phyloP scores from a whole-genome alignment of 2,888 invertebrate genomes.

The Amphipyra berbera region DNA sequence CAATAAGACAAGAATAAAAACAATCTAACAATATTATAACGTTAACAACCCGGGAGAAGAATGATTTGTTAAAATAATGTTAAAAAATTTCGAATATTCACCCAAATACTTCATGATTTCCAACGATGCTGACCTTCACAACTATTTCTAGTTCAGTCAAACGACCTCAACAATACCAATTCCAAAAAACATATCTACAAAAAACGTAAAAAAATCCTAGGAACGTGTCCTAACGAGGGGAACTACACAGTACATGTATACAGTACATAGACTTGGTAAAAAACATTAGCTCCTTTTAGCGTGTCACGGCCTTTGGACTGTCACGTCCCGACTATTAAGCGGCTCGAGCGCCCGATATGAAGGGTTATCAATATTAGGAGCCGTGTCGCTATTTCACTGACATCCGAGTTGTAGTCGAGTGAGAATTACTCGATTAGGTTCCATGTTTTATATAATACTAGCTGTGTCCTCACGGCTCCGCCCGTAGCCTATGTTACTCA shows the following conservation, averaged over 20 bases:
- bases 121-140: neutral
- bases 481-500: no score
- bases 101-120: no score
- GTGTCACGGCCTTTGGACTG: constrained; percentile 46
- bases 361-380: constrained; percentile 60
- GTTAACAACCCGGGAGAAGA: no score
- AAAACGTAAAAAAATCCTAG: neutral
- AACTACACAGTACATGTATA: neutral
- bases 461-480: no score
- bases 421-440: constrained; percentile 8
- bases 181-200: neutral
- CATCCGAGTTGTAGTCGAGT: constrained; percentile 20
- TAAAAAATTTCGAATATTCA: no score
- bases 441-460: neutral
- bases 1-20: no score
- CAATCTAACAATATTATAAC: no score
- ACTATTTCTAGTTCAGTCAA: neutral
- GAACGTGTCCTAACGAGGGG: constrained; percentile 7
- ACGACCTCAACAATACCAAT: neutral
- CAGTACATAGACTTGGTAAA: constrained; percentile 18
- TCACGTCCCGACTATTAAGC: constrained; percentile 66
- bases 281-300: constrained; percentile 58
- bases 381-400: constrained; percentile 29
- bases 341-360: constrained; percentile 54
- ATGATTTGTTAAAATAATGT: no score